Evolutionary conservation across 2,888 invertebrate genomes (phyloP), one percentile per base, ranked within the genome.

Genomic region (Polylopha cassiicola): DNA sequence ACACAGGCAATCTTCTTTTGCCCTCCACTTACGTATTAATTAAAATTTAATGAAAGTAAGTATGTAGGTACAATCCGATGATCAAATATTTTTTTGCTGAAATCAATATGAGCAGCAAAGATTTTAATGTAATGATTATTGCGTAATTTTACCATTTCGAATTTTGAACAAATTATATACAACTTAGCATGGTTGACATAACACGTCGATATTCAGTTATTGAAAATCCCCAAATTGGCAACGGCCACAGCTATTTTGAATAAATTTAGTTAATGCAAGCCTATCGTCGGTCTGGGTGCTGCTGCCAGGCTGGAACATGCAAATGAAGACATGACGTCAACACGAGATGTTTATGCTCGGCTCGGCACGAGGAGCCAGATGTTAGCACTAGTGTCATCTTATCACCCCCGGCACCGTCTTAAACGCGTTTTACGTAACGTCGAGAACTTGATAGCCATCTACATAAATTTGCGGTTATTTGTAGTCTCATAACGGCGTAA

Each of bases 391-490:
- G 66, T 69, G 67, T 63, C 69, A 60, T 65, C 70, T 73, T 73
- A 65, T 69, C 72, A 65, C 68, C 65, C 64, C 58, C 56, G 48
- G 61, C 60, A 58, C 59, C 67, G 65, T 73, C 75, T 74, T 73
- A 70, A 75, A 75, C 73, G 73, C 70, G 72, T 74, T 79, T 73
- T 69, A 73, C 70, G 69, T 73, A 68, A 75, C 71, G 60, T 59
- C 58, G 57, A 65, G 64, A 65, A 68, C 74, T 73, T 70, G 71
- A 75, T 74, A 71, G 73, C 72, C 69, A 77, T 78, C 73, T 78
- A 73, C 78, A 78, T 78, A 77, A 80, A 77, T 79, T 78, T 75
- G 74, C 64, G 73, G 73, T 73, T 78, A 75, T 74, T 76, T 74
- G 74, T 74, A 64, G 70, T 70, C 69, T 68, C 67, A 73, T 74